Percentiles rank a stretch among this genome's conserved stretches.
phyloP scores from a whole-genome alignment of 2,888 invertebrate genomes.

The Coenonympha arcania region DNA sequence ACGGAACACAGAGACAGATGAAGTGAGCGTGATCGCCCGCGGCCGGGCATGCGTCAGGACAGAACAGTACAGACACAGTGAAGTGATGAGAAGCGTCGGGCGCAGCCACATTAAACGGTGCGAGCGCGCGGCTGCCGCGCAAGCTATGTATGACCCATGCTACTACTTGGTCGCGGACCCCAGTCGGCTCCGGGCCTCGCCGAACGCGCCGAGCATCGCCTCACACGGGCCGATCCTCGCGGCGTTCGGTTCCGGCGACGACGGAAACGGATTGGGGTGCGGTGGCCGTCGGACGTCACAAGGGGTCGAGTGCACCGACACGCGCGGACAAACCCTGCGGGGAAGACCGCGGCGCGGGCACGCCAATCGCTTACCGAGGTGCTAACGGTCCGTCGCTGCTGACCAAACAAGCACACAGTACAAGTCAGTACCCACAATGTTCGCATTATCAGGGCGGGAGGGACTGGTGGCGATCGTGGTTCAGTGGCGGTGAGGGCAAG shows the following conservation, averaged over 20 bases:
- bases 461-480: conserved; percentile 27
- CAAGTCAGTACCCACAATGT: conserved; percentile 68
- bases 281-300: conserved; percentile 69
- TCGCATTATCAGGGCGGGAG: conserved; percentile 50
- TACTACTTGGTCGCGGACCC: conserved; percentile 58
- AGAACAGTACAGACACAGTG: conserved; percentile 72
- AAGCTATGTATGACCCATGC: conserved; percentile 74
- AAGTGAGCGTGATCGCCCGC: conserved; percentile 73
- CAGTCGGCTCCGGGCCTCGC: conserved; percentile 33
- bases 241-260: conserved; percentile 20
- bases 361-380: conserved; percentile 69
- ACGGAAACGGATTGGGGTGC: conserved; percentile 31
- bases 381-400: conserved; percentile 74
- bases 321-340: conserved; percentile 52
- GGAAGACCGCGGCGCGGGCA: conserved; percentile 55
- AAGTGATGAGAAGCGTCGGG: conserved; percentile 74
- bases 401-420: conserved; percentile 73
- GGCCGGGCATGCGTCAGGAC: conserved; percentile 73
- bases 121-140: conserved; percentile 72
- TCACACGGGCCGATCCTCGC: conserved; percentile 19
- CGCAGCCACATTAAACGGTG: conserved; percentile 74
- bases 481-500: conserved; percentile 24
- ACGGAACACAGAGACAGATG: conserved; percentile 72
- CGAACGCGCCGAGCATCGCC: conserved; percentile 23
- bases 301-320: conserved; percentile 63